These are phyloP conservation scores for Sapajus apella DNA, from an alignment of 2,113 vertebrate genomes.

Conservation along the genomic window DNA sequence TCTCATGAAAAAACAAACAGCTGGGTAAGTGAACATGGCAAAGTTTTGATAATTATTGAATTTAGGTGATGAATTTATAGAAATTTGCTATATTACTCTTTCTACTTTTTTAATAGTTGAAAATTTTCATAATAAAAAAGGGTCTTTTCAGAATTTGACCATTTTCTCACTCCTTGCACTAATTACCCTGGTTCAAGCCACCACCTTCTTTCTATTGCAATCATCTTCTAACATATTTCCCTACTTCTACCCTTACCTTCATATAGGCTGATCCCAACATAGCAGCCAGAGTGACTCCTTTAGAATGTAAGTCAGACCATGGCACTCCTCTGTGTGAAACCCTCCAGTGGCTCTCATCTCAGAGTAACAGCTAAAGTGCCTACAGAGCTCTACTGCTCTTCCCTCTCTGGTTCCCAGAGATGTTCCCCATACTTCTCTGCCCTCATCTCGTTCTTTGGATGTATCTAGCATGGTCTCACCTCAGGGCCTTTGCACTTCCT, in stretches of 20 bases:
- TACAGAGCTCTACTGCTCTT: background rate
- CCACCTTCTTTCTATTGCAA: background rate
- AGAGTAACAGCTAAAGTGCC: background rate
- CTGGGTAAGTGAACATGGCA: background rate
- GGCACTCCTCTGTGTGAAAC: background rate
- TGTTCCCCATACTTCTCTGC: too few relatives aligned
- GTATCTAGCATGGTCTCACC: background rate
- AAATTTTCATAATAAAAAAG: background rate
- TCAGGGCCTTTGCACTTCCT: background rate
- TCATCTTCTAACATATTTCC: background rate
- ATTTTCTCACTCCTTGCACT: background rate
- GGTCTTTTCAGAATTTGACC: background rate
- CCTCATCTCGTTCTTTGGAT: background rate
- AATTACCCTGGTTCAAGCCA: background rate
- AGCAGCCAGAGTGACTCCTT: background rate
- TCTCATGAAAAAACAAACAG: background rate
- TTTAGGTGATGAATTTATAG: background rate
- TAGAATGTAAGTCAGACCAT: background rate
- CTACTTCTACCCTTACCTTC: background rate
- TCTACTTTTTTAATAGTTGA: background rate
- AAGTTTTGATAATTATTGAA: background rate
- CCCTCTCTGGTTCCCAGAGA: rapidly evolving
- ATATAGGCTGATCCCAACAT: background rate
- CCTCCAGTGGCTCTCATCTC: background rate
- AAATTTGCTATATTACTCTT: background rate